These are phyloP conservation scores for Channa maculata DNA, from an alignment of 2,113 vertebrate genomes.

Conservation along the genomic window DNA sequence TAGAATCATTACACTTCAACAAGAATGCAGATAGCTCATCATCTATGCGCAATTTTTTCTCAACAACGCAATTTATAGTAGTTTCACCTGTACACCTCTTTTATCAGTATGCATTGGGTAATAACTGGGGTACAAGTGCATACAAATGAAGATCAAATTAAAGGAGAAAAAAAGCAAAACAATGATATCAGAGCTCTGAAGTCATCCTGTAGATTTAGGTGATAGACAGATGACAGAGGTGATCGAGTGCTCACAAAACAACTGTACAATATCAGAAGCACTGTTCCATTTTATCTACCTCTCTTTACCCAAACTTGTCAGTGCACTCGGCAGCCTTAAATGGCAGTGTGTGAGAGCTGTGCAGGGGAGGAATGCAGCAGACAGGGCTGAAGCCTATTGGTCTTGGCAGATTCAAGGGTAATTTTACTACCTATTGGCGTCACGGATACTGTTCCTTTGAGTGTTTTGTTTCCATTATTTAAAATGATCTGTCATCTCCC, in stretches of 20 bases:
- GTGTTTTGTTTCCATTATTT: slow-evolving; percentile 74
- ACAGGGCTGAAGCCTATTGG: slow-evolving; percentile 60
- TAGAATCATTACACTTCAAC: not conserved
- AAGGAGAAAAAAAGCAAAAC: not conserved
- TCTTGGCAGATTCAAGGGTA: slow-evolving; percentile 74
- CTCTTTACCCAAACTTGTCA: slow-evolving; percentile 54
- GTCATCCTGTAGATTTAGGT: not conserved
- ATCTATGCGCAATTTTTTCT: not conserved
- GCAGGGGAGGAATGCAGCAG: slow-evolving; percentile 73
- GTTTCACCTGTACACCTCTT: slow-evolving; percentile 1
- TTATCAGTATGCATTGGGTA: slow-evolving; percentile 1
- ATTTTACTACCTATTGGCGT: slow-evolving; percentile 78
- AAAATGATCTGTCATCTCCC: slow-evolving; percentile 50
- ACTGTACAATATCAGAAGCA: slow-evolving; percentile 36
- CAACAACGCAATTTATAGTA: not conserved
- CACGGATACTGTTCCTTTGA: slow-evolving; percentile 59
- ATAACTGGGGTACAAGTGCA: not conserved
- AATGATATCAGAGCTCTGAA: not conserved
- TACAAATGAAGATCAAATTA: not conserved
- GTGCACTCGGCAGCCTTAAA: slow-evolving; percentile 75
- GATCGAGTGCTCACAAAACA: slow-evolving; percentile 42
- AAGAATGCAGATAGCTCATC: slow-evolving; percentile 9
- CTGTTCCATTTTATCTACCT: slow-evolving; percentile 41
- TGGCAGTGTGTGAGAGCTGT: slow-evolving; percentile 72
- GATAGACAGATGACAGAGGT: slow-evolving; percentile 34